A percentile compares a stretch with the other conserved stretches of the same genome.
phyloP scores from a whole-genome alignment of 2,797 vertebrate genomes.

The Rhabdomys pumilio region DNA sequence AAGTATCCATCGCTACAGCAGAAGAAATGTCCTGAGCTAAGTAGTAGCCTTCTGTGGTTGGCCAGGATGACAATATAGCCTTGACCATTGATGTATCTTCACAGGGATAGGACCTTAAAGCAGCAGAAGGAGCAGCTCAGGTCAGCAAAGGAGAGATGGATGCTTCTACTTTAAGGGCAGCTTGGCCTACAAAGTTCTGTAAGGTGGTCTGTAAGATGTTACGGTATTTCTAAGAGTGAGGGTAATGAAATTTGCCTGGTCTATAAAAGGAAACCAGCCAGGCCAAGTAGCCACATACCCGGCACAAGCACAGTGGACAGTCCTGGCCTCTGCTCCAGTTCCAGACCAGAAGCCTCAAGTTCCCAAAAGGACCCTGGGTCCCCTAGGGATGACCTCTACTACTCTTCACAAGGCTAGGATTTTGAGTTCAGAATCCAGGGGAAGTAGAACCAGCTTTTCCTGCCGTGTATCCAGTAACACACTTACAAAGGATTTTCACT shows the following conservation, averaged over 20 bases:
- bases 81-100: not conserved
- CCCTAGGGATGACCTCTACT: not conserved
- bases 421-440: not conserved
- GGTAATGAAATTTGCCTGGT: not conserved
- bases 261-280: not conserved
- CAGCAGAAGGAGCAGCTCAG: not conserved
- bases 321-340: not conserved
- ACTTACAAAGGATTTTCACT: not conserved
- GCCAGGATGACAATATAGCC: not conserved
- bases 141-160: not conserved
- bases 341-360: not conserved
- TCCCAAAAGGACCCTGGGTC: not conserved
- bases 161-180: not conserved
- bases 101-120: not conserved
- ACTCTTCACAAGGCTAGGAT: not conserved
- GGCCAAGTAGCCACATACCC: not conserved
- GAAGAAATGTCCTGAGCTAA: not conserved
- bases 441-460: not conserved
- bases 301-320: too few species aligned
- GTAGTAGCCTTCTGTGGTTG: not conserved
- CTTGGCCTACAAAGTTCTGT: constrained; percentile 5
- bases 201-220: not conserved
- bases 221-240: not conserved
- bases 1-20: not conserved
- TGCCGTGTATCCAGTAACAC: not conserved